Percentiles rank a stretch among this genome's conserved stretches.
Conservation (phyloP, 1,140 invertebrate genomes). For the Drosophila kepulauana region DNA sequence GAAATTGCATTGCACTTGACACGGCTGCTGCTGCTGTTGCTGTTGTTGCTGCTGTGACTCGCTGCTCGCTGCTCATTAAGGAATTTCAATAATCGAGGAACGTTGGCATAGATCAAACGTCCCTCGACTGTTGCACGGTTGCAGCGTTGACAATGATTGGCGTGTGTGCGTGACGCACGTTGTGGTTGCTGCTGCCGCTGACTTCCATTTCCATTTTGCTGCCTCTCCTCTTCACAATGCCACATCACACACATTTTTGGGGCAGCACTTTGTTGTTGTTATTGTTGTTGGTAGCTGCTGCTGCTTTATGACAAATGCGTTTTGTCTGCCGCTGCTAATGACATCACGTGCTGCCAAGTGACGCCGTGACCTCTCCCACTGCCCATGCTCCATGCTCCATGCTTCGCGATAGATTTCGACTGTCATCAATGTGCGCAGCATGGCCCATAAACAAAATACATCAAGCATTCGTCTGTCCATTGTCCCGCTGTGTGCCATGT, state of each 20-base stretch:
- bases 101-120: slow-evolving; percentile 67
- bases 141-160: slow-evolving; percentile 73
- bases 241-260: slow-evolving; percentile 40
- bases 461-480: slow-evolving; percentile 56
- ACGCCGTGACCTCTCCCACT: not conserved
- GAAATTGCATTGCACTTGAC: slow-evolving; percentile 73
- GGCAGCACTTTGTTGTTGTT: slow-evolving; percentile 53
- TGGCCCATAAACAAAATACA: slow-evolving; percentile 77
- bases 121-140: slow-evolving; percentile 10
- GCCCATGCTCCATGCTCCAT: slow-evolving; percentile 6
- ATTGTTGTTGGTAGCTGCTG: slow-evolving; percentile 19
- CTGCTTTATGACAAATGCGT: slow-evolving; percentile 80
- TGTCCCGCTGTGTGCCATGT: slow-evolving; percentile 16
- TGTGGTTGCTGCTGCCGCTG: slow-evolving; percentile 67
- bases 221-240: not conserved
- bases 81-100: slow-evolving; percentile 77
- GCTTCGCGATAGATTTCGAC: slow-evolving; percentile 54
- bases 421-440: slow-evolving; percentile 75
- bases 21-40: not conserved
- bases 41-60: not conserved
- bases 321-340: slow-evolving; percentile 63
- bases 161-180: slow-evolving; percentile 66
- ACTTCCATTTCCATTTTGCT: slow-evolving; percentile 24
- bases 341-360: slow-evolving; percentile 72
- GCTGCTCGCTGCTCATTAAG: slow-evolving; percentile 69